Evolutionary conservation across 1,140 invertebrate species (phyloP).

Genomic region (Palaemon carinicauda): DNA sequence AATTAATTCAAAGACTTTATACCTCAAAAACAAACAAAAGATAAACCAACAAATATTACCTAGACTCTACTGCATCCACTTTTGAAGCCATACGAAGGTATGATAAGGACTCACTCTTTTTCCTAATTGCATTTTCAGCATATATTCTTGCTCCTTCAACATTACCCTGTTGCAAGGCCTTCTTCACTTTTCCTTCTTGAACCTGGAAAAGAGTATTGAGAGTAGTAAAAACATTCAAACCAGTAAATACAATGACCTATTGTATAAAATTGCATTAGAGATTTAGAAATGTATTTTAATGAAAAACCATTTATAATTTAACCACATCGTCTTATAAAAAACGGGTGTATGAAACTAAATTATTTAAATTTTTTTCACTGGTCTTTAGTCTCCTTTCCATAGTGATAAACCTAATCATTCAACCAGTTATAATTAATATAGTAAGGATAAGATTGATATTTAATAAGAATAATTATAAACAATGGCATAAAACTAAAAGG

Average conservation of each 20-base stretch:
- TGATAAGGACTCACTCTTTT: slow-evolving; percentile 68
- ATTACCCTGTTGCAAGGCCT: slow-evolving; percentile 68
- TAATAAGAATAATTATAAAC: too few species aligned
- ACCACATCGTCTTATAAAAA: too few species aligned
- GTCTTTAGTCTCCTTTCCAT: too few species aligned
- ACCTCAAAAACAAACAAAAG: background rate
- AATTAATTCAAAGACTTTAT: background rate
- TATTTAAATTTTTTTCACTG: too few species aligned
- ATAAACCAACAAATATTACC: slow-evolving; percentile 62
- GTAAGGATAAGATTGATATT: too few species aligned
- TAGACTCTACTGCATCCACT: slow-evolving; percentile 70
- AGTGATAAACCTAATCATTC: too few species aligned
- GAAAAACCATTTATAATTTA: too few species aligned
- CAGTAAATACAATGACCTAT: background rate
- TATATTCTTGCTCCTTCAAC: slow-evolving; percentile 71
- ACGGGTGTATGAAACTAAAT: too few species aligned
- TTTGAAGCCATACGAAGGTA: slow-evolving; percentile 70
- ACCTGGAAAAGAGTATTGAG: slow-evolving; percentile 24
- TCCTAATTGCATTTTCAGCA: slow-evolving; percentile 72
- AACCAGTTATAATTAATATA: too few species aligned
- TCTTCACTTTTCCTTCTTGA: slow-evolving; percentile 57
- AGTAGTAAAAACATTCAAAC: background rate
- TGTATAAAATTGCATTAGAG: too few species aligned
- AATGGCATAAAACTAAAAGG: too few species aligned
- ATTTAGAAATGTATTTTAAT: too few species aligned